These are phyloP conservation scores for Abrostola tripartita DNA, from an alignment of 2,888 invertebrate species.

Conservation along the genomic window DNA sequence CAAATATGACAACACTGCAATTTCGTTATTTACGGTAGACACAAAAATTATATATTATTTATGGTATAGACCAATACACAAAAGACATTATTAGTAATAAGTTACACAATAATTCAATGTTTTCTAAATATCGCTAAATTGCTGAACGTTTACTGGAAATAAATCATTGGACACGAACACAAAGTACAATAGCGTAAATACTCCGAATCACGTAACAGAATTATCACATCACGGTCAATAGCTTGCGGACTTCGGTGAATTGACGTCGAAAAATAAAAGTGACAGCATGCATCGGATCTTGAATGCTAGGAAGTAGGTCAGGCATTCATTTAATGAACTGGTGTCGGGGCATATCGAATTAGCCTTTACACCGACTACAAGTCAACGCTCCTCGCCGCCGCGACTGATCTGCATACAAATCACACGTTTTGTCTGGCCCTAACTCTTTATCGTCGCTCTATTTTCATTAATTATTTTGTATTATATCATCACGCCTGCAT, in stretches of 20 bases:
- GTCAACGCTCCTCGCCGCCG: constrained; percentile 19
- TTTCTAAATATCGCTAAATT: too few species aligned
- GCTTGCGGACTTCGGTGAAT: constrained; percentile 30
- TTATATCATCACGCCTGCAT: background rate
- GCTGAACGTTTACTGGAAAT: too few species aligned
- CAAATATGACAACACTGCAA: background rate
- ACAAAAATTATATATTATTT: background rate
- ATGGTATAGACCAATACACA: background rate
- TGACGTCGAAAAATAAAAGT: constrained; percentile 55
- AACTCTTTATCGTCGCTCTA: background rate
- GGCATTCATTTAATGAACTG: constrained; percentile 56
- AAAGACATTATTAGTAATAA: too few species aligned
- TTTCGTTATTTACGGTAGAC: background rate
- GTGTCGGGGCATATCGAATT: constrained; percentile 48
- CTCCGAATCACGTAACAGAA: constrained; percentile 29
- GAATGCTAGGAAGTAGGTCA: constrained; percentile 52
- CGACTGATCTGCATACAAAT: constrained; percentile 43
- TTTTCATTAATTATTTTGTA: background rate
- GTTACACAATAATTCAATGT: background rate
- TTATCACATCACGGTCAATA: constrained; percentile 24
- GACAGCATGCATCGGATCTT: constrained; percentile 57
- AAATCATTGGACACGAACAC: too few species aligned
- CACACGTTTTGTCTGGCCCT: constrained; percentile 2
- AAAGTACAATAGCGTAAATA: too few species aligned
- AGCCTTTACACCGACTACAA: constrained; percentile 31